Evolutionary conservation across 1,140 invertebrate species (phyloP), one percentile per base, ranked within the genome.

Genomic region (Heliothis subflexa): DNA sequence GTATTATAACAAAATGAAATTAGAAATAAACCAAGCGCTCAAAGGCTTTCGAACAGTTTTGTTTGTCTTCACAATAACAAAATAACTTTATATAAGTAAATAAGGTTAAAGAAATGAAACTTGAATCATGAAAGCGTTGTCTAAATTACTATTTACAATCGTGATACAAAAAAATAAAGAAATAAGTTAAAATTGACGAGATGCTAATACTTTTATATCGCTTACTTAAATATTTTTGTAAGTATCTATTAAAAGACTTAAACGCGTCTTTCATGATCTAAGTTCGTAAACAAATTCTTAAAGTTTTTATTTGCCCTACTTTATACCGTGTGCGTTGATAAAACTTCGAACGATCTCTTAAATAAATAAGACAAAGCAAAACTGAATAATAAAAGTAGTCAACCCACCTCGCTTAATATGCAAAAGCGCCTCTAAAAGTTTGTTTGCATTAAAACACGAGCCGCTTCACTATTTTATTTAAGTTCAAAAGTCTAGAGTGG

Each of bases 381-480:
- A 91, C 91, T 94, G 92, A 94, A 91, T 89, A 91, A 91, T 81
- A 90, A 91, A 91, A 91, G 93, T 94, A 94, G 93, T 90, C 92
- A 93, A 93, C 92, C 93, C 93, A 94, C 93, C 93, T 94, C 92
- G 92, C 93, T 94, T 94, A 89, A 94, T 94, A 94, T 94, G 93
- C 93, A 94, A 94, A 93, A 91, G 93, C 91, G 93, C 93, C 93
- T 94, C 90, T 79, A 91, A 93, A 93, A 94, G 92, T 94, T 94
- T 94, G 92, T 94, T 94, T 94, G 93, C 93, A 94, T 94, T 94
- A 94, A 92, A 94, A 94, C 93, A 94, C 92, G 87, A 94, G 92
- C 92, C 93, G 93, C 93, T 94, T 94, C 88, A 94, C 91, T 94
- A 94, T 93, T 94, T 94, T 93, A 86, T 94, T 94, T 94, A 86